Percentiles rank a stretch among this genome's conserved stretches.
phyloP scores from a whole-genome alignment of 1,140 invertebrate genomes.

The Tyrophagus putrescentiae region DNA sequence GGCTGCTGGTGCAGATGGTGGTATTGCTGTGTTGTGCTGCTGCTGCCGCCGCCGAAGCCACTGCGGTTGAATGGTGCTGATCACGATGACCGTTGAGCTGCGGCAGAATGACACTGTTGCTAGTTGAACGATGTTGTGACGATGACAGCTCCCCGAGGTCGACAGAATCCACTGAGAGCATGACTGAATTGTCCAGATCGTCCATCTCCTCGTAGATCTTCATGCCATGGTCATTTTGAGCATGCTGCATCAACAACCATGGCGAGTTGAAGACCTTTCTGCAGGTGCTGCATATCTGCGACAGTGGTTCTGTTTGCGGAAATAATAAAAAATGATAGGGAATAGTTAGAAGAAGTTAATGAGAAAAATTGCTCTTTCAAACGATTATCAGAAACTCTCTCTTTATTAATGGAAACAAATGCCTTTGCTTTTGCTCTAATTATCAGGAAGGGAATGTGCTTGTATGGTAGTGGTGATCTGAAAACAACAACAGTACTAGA shows the following conservation, averaged over 20 bases:
- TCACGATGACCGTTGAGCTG: not conserved
- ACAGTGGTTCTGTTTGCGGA: slow-evolving; percentile 63
- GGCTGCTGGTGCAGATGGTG: slow-evolving; percentile 55
- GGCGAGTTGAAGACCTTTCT: slow-evolving; percentile 73
- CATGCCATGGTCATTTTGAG: slow-evolving; percentile 78
- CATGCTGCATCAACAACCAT: slow-evolving; percentile 85
- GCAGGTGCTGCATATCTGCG: slow-evolving; percentile 85
- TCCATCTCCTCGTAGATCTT: slow-evolving; percentile 49
- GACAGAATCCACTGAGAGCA: not conserved
- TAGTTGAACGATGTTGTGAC: not conserved
- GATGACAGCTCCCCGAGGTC: not conserved
- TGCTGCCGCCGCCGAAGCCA: no score
- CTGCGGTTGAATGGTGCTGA: not conserved
- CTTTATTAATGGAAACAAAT: slow-evolving; percentile 10
- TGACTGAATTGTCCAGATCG: slow-evolving; percentile 1
- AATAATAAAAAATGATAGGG: no score
- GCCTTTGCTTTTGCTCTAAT: not conserved
- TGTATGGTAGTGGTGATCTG: not conserved
- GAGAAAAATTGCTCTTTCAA: no score
- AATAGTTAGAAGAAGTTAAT: no score
- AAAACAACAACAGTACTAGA: not conserved
- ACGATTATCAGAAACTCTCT: no score
- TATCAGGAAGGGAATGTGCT: not conserved
- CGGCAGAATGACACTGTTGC: not conserved
- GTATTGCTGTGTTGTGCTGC: no score